Conservation (phyloP, 2,113 vertebrate species). For the Eubucco bourcierii region DNA sequence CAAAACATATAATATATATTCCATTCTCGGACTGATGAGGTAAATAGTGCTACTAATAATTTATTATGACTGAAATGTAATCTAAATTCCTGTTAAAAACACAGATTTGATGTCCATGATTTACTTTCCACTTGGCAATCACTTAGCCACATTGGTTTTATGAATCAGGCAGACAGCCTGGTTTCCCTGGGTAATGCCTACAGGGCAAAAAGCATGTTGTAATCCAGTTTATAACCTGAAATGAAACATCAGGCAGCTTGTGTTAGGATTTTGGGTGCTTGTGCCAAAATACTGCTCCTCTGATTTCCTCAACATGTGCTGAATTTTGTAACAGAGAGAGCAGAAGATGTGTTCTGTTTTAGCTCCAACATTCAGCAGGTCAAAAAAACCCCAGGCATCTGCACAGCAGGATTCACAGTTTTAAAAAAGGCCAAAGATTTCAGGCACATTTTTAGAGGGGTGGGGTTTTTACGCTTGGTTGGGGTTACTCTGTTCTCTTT, state of each 20-base stretch:
- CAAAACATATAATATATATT: not conserved
- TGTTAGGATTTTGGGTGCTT: not conserved
- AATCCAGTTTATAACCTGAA: constrained; percentile 52
- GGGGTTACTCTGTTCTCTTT: not conserved
- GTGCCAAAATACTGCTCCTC: constrained; percentile 12
- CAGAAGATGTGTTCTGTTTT: not conserved
- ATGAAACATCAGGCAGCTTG: not conserved
- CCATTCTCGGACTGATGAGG: not conserved
- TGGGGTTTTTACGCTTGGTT: not conserved
- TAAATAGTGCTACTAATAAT: not conserved
- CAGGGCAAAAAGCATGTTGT: constrained; percentile 18
- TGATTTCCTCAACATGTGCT: not conserved
- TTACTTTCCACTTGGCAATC: not conserved
- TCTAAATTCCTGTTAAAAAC: not conserved
- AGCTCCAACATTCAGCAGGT: not conserved
- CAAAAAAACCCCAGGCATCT: not conserved
- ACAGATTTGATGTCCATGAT: not conserved
- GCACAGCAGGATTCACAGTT: not conserved
- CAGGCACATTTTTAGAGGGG: not conserved
- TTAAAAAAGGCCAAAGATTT: not conserved
- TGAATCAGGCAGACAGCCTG: not conserved
- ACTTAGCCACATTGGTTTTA: not conserved
- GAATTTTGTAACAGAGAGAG: not conserved
- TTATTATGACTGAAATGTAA: not conserved
- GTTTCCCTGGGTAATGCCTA: constrained; percentile 39